A percentile compares a stretch with the other conserved stretches of the same genome.
These are phyloP conservation scores for Mesembrinibis cayennensis DNA, from an alignment of 2,113 vertebrate genomes.

Conservation along the genomic window DNA sequence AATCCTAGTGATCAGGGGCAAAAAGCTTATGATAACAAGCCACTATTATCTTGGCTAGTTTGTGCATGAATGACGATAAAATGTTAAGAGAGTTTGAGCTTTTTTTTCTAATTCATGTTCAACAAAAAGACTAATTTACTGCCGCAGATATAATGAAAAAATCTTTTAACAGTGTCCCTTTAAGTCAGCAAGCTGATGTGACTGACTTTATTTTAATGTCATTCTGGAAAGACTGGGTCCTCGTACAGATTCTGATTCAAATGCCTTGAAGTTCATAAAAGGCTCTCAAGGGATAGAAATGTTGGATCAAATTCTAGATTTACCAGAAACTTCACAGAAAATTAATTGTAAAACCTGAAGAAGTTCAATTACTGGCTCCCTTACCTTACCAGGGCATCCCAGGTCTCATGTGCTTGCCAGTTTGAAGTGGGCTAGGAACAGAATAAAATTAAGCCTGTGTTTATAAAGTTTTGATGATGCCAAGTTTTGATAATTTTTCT, in stretches of 20 bases:
- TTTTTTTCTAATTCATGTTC: not conserved
- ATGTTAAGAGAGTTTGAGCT: not conserved
- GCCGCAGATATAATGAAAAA: not conserved
- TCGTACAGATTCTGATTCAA: not conserved
- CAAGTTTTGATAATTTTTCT: not conserved
- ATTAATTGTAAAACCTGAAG: not conserved
- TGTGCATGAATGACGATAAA: not conserved
- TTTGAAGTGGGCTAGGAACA: not conserved
- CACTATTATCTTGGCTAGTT: not conserved
- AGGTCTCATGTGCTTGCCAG: not conserved
- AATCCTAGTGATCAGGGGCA: not conserved
- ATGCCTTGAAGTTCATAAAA: not conserved
- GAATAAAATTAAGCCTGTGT: not conserved
- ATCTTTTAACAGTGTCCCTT: not conserved
- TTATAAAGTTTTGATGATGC: not conserved
- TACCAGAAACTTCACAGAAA: not conserved
- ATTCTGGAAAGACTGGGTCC: not conserved
- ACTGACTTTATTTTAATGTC: not conserved
- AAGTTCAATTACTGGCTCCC: not conserved
- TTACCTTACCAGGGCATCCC: not conserved
- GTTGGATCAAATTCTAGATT: not conserved
- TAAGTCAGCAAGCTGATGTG: not conserved
- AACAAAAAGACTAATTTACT: not conserved
- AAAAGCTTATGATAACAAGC: not conserved
- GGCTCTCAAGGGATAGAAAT: not conserved